Conservation (phyloP, 2,888 invertebrate species). For the Dasypogon diadema region DNA sequence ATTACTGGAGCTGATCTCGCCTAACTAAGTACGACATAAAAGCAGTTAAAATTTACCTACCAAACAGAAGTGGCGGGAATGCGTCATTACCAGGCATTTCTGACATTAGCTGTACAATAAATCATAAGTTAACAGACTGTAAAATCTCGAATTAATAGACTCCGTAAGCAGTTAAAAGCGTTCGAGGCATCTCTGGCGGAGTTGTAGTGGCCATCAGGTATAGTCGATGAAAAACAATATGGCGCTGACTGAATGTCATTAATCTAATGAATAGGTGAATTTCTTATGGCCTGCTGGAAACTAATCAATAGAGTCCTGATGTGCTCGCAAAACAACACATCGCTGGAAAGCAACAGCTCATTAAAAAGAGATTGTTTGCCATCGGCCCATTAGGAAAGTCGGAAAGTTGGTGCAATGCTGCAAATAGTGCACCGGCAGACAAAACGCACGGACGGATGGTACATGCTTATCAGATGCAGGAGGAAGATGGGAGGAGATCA, state of each 20-base stretch:
- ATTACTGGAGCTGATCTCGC: not conserved
- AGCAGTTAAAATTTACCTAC: constrained; percentile 26
- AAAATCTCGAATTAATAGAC: constrained; percentile 50
- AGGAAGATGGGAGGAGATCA: constrained; percentile 30
- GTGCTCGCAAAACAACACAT: constrained; percentile 22
- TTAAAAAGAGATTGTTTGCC: constrained; percentile 51
- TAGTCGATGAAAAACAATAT: constrained; percentile 46
- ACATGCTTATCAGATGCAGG: not conserved
- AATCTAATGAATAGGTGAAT: constrained; percentile 50
- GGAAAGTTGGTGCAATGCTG: not conserved
- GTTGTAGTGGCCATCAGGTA: not conserved
- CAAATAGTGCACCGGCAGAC: constrained; percentile 35
- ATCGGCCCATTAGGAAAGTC: constrained; percentile 30
- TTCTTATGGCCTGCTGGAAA: constrained; percentile 43
- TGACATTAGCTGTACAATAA: constrained; percentile 48
- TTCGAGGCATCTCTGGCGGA: constrained; percentile 8
- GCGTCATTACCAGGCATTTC: constrained; percentile 46
- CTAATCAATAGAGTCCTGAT: constrained; percentile 40
- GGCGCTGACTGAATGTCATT: constrained; percentile 43
- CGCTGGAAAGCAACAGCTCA: constrained; percentile 40
- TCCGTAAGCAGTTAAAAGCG: constrained; percentile 23
- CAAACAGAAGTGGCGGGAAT: constrained; percentile 46
- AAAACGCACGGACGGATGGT: constrained; percentile 11
- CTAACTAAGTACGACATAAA: not conserved
- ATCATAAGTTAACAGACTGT: constrained; percentile 50